phyloP scores from a whole-genome alignment of 2,888 invertebrate species.

The Hypselothyrea guttata region DNA sequence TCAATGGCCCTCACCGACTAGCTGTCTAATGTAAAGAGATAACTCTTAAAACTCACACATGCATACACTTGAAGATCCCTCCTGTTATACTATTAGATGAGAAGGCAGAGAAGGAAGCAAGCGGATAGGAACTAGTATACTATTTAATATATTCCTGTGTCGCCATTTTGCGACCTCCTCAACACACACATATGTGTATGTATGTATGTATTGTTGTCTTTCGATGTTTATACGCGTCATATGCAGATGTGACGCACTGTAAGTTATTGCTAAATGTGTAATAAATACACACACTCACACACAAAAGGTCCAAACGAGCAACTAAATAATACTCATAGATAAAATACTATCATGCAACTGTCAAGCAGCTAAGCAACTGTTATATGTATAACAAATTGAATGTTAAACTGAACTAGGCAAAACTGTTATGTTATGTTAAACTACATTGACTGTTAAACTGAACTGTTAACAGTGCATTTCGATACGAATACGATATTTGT shows the following conservation, averaged over 20 bases:
- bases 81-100: conserved; percentile 38
- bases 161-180: conserved; percentile 57
- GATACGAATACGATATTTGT: conserved; percentile 4
- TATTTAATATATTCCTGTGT: conserved; percentile 26
- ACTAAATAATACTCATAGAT: conserved; percentile 50
- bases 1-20: conserved; percentile 51
- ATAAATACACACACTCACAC: conserved; percentile 45
- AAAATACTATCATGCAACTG: not conserved
- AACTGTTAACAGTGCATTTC: conserved; percentile 26
- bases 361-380: conserved; percentile 23
- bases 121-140: not conserved
- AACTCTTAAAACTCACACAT: conserved; percentile 4
- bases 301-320: conserved; percentile 71
- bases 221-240: conserved; percentile 56
- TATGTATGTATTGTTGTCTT: conserved; percentile 44
- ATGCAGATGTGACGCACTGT: conserved; percentile 33
- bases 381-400: conserved; percentile 26
- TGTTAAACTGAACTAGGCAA: conserved; percentile 21
- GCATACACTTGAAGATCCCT: conserved; percentile 30
- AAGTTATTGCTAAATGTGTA: conserved; percentile 67
- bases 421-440: conserved; percentile 11
- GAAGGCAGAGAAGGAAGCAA: conserved; percentile 15
- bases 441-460: conserved; percentile 8
- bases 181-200: conserved; percentile 34
- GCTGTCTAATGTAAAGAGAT: conserved; percentile 19